These are phyloP conservation scores for Gambusia holbrooki DNA, from an alignment of 2,113 vertebrate genomes.

Conservation along the genomic window DNA sequence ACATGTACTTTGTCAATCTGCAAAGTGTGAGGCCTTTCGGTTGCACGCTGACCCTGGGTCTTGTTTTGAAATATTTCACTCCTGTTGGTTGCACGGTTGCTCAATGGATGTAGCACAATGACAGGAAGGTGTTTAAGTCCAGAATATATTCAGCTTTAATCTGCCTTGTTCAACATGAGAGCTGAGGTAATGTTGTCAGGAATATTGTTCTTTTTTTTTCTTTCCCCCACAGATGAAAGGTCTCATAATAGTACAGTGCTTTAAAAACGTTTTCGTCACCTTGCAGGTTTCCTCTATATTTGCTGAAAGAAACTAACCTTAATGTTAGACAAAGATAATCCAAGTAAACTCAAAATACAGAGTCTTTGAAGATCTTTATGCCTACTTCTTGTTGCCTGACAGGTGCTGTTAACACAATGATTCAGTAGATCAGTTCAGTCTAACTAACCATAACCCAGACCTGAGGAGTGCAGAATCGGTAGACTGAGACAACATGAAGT, in stretches of 20 bases:
- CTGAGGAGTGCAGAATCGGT: neutral
- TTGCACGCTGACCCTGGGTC: conserved; percentile 29
- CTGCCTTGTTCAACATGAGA: conserved; percentile 1
- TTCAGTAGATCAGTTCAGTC: no score
- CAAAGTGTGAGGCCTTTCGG: conserved; percentile 8
- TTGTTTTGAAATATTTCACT: neutral
- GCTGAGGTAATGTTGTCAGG: conserved; percentile 15
- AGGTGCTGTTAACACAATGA: no score
- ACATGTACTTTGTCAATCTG: conserved; percentile 30
- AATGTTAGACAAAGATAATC: neutral
- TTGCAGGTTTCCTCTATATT: neutral
- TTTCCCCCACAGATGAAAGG: conserved; percentile 1
- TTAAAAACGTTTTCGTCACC: neutral
- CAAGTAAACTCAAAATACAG: no score
- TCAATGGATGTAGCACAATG: conserved; percentile 19
- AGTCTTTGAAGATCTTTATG: no score
- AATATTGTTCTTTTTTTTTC: neutral
- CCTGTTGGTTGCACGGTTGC: conserved; percentile 19
- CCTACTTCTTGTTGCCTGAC: no score
- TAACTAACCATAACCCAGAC: neutral
- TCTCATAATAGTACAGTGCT: neutral
- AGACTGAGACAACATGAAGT: neutral
- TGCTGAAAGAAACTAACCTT: neutral
- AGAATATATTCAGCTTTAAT: conserved; percentile 3
- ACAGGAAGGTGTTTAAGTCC: conserved; percentile 27